These are phyloP conservation scores for Botia kubotai DNA, from an alignment of 2,797 vertebrate genomes.

Conservation along the genomic window DNA sequence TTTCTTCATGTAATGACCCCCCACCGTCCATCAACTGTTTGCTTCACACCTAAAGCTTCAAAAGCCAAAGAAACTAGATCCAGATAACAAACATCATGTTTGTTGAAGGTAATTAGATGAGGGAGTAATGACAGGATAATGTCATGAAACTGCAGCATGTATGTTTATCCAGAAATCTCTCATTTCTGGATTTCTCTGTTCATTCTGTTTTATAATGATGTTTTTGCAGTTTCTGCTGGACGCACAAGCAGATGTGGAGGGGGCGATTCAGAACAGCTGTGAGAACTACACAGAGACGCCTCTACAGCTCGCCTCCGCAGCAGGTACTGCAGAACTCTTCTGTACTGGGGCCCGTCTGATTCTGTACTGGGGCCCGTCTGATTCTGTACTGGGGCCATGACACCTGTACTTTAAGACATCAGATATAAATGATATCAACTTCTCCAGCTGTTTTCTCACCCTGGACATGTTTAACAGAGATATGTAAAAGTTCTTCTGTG, in stretches of 20 bases:
- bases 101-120: conserved; percentile 3
- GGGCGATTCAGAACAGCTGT: conserved; percentile 77
- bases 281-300: conserved; percentile 85
- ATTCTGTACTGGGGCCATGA: too few species aligned
- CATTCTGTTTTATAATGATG: not conserved
- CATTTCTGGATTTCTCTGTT: not conserved
- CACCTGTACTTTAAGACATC: too few species aligned
- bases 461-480: too few species aligned
- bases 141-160: conserved; percentile 5
- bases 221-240: conserved; percentile 78
- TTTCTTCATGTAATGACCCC: conserved; percentile 7
- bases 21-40: conserved; percentile 52
- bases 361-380: too few species aligned
- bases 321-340: conserved; percentile 69
- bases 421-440: not conserved
- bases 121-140: not conserved
- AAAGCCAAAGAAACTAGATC: conserved; percentile 6
- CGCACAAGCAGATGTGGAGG: conserved; percentile 79
- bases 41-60: not conserved
- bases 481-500: not conserved
- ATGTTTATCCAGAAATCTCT: conserved; percentile 7
- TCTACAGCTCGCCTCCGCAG: conserved; percentile 82
- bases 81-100: conserved; percentile 36
- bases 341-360: too few species aligned
- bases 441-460: too few species aligned